Conservation (phyloP, 2,888 invertebrate species). For the Nycteola revayana region DNA sequence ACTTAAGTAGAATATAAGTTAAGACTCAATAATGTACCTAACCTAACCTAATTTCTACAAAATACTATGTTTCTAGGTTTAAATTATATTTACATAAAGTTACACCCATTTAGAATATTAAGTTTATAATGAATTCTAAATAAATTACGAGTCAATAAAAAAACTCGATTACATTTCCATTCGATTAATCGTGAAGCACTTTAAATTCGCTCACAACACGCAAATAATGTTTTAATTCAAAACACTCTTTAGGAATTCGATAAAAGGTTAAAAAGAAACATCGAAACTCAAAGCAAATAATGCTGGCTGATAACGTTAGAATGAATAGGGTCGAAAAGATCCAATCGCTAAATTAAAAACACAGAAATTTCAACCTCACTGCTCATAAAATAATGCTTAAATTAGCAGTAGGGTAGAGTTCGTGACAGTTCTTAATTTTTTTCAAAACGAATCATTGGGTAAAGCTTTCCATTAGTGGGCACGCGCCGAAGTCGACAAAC, state of each 20-base stretch:
- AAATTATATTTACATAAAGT: too few species aligned
- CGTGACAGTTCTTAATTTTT: slow-evolving; percentile 59
- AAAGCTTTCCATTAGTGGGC: slow-evolving; percentile 77
- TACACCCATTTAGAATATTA: too few species aligned
- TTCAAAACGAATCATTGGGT: slow-evolving; percentile 59
- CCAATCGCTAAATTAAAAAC: slow-evolving; percentile 22
- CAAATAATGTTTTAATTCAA: slow-evolving; percentile 73
- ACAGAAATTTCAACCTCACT: slow-evolving; percentile 35
- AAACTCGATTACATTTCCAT: slow-evolving; percentile 31
- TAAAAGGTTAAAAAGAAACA: slow-evolving; percentile 67
- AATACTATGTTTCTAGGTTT: too few species aligned
- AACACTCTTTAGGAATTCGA: slow-evolving; percentile 63
- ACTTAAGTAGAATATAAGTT: too few species aligned
- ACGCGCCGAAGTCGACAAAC: slow-evolving; percentile 73
- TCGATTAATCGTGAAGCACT: slow-evolving; percentile 62
- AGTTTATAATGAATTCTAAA: slow-evolving; percentile 23
- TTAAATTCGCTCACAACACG: slow-evolving; percentile 62
- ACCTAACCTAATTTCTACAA: too few species aligned
- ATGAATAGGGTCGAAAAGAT: slow-evolving; percentile 41
- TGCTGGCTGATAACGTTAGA: slow-evolving; percentile 65
- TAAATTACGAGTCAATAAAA: slow-evolving; percentile 33
- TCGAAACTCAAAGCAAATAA: slow-evolving; percentile 67
- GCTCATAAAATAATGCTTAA: slow-evolving; percentile 8
- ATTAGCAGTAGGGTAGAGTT: slow-evolving; percentile 25
- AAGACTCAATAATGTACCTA: too few species aligned